Percentiles rank a stretch among this genome's conserved stretches.
phyloP scores from a whole-genome alignment of 2,113 vertebrate genomes.

The Dissostichus mawsoni region DNA sequence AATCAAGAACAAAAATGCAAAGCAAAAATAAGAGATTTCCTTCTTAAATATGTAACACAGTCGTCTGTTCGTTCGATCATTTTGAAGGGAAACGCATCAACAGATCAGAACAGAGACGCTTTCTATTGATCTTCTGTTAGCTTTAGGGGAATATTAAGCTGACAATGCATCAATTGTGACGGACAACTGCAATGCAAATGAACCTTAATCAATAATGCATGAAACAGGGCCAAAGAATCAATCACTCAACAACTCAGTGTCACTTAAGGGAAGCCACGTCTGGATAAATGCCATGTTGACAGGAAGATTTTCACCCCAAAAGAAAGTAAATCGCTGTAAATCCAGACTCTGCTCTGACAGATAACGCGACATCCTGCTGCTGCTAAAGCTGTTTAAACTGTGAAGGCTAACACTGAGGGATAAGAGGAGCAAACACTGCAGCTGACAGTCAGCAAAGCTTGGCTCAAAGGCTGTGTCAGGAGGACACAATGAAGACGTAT shows the following conservation, averaged over 20 bases:
- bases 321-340: constrained; percentile 58
- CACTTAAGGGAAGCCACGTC: constrained; percentile 5
- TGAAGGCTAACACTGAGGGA: constrained; percentile 71
- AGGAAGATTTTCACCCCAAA: constrained; percentile 41
- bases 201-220: constrained; percentile 39
- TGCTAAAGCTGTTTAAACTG: constrained; percentile 70
- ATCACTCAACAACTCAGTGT: constrained; percentile 24
- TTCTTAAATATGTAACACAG: no score
- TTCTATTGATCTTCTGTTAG: neutral
- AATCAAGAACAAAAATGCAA: no score
- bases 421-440: constrained; percentile 65
- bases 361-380: constrained; percentile 45
- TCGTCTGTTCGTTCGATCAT: no score
- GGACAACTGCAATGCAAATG: constrained; percentile 39
- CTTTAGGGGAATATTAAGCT: constrained; percentile 12
- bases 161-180: constrained; percentile 33
- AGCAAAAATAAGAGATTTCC: no score
- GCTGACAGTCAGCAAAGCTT: constrained; percentile 63
- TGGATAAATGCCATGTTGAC: constrained; percentile 40
- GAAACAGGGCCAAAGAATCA: constrained; percentile 31
- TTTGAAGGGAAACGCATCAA: neutral
- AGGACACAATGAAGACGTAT: constrained; percentile 66
- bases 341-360: constrained; percentile 58
- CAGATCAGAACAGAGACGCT: constrained; percentile 20
- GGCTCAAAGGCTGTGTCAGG: constrained; percentile 53